Evolutionary conservation across 2,113 vertebrate species (phyloP).

Genomic region (Rynchops niger): DNA sequence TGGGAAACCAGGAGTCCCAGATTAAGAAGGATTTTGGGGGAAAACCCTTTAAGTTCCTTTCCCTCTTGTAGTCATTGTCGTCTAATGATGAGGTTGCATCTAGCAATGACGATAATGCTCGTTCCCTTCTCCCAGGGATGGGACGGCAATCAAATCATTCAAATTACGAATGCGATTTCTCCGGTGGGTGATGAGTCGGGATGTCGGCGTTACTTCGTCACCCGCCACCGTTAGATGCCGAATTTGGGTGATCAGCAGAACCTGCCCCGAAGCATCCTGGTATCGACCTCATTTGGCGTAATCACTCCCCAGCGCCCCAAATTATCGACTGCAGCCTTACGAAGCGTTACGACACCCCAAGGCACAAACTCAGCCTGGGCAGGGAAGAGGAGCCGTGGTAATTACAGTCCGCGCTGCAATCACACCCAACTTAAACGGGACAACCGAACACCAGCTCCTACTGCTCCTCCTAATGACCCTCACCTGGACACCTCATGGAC

Average conservation of each 20-base stretch:
- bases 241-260: background rate
- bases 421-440: fast-evolving
- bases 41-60: background rate
- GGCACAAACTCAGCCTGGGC: background rate
- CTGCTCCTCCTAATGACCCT: background rate
- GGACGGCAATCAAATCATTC: fast-evolving
- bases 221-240: fast-evolving
- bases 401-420: fast-evolving
- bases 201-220: background rate
- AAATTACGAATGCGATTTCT: fast-evolving
- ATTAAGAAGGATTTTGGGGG: background rate
- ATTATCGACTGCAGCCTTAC: fast-evolving
- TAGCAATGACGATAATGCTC: fast-evolving
- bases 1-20: fast-evolving
- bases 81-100: fast-evolving
- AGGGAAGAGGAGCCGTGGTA: fast-evolving
- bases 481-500: background rate
- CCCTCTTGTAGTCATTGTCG: fast-evolving
- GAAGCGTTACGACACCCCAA: fast-evolving
- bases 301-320: background rate
- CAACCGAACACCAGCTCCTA: background rate
- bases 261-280: too few relatives aligned
- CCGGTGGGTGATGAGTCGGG: fast-evolving
- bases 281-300: background rate
- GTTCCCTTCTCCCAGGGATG: background rate